Evolutionary conservation across 2,797 vertebrate genomes (phyloP).

Genomic region (Leucoraja ocellata): DNA sequence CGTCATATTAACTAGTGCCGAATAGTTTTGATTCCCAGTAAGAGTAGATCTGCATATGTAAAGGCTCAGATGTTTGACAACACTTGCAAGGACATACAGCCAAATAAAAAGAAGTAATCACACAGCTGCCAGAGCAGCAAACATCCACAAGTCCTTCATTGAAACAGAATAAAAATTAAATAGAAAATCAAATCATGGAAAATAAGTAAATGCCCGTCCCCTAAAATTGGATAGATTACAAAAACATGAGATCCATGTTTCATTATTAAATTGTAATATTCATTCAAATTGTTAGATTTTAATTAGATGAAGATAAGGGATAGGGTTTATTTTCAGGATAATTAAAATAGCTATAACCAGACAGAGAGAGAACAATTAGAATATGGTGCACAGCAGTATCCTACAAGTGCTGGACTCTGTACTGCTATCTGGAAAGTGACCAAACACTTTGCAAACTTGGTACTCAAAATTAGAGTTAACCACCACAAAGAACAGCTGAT

Average conservation of each 20-base stretch:
- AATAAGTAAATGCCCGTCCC: not conserved
- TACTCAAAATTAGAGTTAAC: constrained; percentile 6
- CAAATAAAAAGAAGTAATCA: constrained; percentile 6
- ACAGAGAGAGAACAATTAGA: not conserved
- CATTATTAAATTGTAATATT: constrained; percentile 25
- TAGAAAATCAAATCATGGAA: constrained; percentile 20
- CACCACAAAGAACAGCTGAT: not conserved
- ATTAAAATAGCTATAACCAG: constrained; percentile 21
- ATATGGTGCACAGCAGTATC: not conserved
- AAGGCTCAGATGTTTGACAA: constrained; percentile 13
- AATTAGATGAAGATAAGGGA: constrained; percentile 22
- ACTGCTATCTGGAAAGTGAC: constrained; percentile 17
- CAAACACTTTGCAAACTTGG: too few relatives aligned
- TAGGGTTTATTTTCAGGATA: constrained; percentile 9
- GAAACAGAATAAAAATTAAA: not conserved
- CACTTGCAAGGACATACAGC: not conserved
- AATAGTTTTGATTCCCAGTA: not conserved
- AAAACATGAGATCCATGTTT: constrained; percentile 15
- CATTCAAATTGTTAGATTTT: constrained; percentile 14
- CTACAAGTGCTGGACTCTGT: not conserved
- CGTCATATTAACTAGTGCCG: not conserved
- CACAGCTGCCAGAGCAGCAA: not conserved
- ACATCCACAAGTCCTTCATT: not conserved
- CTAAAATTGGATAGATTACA: constrained; percentile 26
- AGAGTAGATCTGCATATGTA: not conserved